Base-by-base conservation (phyloP, 2,888 invertebrate genomes). In the Philopedon plagiatum region DNA sequence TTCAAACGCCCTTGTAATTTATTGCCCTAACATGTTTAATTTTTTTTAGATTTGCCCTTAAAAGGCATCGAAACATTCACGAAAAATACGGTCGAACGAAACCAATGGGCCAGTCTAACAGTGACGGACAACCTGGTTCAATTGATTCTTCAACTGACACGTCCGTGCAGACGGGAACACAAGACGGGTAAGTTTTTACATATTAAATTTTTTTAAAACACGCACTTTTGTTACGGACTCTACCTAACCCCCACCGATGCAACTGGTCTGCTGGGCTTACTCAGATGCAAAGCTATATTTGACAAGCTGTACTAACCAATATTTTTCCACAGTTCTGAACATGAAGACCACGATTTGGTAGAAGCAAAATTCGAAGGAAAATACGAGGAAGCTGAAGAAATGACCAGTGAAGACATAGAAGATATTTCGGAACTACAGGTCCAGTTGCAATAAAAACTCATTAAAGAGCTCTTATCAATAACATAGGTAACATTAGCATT, bases 41-140 rank as follows among this genome's bases (percentile, higher is more conserved):
- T 37, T 46, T 1, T 34, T 58, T 46, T 26, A 83, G 83, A 61
- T 95, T 95, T 83, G 95, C 95, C 19, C 86, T 95, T 71, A 95
- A 95, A 82, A 89, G 95, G 74, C 95, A 95, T 83, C 89, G 94
- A 77, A 93, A 93, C 78, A 95, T 95, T 78, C 95, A 95, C 84
- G 94, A 95, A 80, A 95, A 95, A 86, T 95, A 95, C 82, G 94
- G 93, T 85, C 44, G 90, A 85, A 78, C 87, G 85, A 78, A 90
- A 86, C 82, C 89, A 80, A 78, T 83, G 77, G 77, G 80, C 21
- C 80, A 82, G 3, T 77, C 80, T 2, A 61, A 61, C 72, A 15
- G 76, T 60, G 78, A 83, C 62, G 78, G 81, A 66, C 81, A 83
- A 77, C 65, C 68, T 19, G 71, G 64, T 19, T 66, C 75, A 3